Evolutionary conservation across 1,140 invertebrate species (phyloP), one percentile per base, ranked within the genome.

Genomic region (Drosophila busckii): DNA sequence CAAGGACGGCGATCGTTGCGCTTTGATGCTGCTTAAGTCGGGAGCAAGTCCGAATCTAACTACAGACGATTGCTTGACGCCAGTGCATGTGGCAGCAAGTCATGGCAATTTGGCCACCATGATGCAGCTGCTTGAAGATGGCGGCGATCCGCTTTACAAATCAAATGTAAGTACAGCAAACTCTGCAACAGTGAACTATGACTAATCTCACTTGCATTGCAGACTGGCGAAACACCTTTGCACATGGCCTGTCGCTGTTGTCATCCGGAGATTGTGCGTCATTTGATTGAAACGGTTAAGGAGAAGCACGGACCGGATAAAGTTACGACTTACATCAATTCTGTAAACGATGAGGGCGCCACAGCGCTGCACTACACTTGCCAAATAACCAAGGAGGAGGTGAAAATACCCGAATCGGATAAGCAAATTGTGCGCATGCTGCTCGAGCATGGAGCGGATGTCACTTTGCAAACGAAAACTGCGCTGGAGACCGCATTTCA

Each of bases 1-100:
- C 23, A 92, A 92, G 45, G 96, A 97, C 75, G 97, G 97, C 34
- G 97, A 98, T 82, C 93, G 96, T 87, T 99, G 97, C 89, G 97
- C 96, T 5, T 91, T 98, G 54, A 98, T 99, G 97, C 88, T 99
- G 53, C 88, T 99, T 2, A 99, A 99, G 88, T 98, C 96, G 7
- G 98, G 98, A 2, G 98, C 98, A 5, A 94, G 97, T 58, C 95
- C 98, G 0, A 99, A 99, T 89, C 91, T 96, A 42, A 91, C 91
- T 0, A 96, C 93, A 4, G 93, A 98, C 87, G 97, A 98, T 87
- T 97, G 97, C 8, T 94, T 97, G 88, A 97, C 96, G 0, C 95
- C 97, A 0, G 93, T 98, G 2, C 97, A 98, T 63, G 94, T 97
- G 2, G 95, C 97, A 0, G 95, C 96, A 0, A 92, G 94, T 46